phyloP scores from a whole-genome alignment of 1,140 invertebrate genomes.

The Linepithema humile region DNA sequence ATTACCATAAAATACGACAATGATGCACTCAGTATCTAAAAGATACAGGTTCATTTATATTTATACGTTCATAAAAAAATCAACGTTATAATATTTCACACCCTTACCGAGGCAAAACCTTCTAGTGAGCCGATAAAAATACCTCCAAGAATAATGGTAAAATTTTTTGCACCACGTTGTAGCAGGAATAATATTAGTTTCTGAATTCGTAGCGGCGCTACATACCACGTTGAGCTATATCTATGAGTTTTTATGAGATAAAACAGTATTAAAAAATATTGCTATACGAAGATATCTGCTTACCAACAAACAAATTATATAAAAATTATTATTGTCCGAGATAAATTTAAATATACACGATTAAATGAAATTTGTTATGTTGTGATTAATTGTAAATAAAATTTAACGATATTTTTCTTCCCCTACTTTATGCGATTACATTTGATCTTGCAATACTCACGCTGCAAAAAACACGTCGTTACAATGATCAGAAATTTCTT shows the following conservation, averaged over 20 bases:
- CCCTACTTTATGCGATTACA: too few species aligned
- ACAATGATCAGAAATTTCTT: constrained; percentile 8
- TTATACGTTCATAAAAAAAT: not conserved
- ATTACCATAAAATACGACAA: not conserved
- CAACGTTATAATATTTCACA: not conserved
- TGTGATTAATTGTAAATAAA: too few species aligned
- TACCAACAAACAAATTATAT: too few species aligned
- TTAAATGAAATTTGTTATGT: too few species aligned
- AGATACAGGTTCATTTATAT: not conserved
- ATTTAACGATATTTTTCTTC: not conserved
- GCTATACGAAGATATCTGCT: not conserved
- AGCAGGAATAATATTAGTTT: constrained; percentile 23
- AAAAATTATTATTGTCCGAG: too few species aligned
- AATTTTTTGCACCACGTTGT: constrained; percentile 5
- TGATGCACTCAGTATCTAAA: constrained; percentile 3
- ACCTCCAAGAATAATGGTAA: not conserved
- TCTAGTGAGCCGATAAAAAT: not conserved
- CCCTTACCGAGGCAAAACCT: constrained; percentile 5
- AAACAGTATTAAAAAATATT: too few species aligned
- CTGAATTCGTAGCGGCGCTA: constrained; percentile 12
- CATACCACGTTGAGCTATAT: constrained; percentile 8
- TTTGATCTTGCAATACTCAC: too few species aligned
- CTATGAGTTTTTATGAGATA: not conserved
- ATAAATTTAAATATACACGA: too few species aligned
- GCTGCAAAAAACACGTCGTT: not conserved